Evolutionary conservation across 2,113 vertebrate genomes (phyloP).

Genomic region (Mola mola): DNA sequence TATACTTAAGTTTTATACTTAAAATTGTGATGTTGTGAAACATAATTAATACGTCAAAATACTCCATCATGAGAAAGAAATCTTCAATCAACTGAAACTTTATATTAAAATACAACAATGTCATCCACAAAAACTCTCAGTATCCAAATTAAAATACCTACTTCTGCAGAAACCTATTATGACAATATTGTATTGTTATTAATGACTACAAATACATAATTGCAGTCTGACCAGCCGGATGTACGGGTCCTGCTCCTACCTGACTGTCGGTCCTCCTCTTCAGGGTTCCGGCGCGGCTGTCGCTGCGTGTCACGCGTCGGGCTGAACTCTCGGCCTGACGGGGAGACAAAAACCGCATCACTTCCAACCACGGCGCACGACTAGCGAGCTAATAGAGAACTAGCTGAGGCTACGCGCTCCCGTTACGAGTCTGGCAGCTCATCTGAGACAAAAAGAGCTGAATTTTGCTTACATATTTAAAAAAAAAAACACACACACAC

Average conservation of each 20-base stretch:
- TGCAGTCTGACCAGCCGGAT: not conserved
- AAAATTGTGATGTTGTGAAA: no score
- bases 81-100: no score
- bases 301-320: constrained; percentile 74
- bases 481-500: no score
- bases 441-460: not conserved
- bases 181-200: no score
- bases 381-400: constrained; percentile 35
- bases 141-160: no score
- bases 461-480: not conserved
- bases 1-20: no score
- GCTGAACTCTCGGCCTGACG: constrained; percentile 74
- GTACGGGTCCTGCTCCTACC: constrained; percentile 69
- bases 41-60: no score
- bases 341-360: constrained; percentile 3
- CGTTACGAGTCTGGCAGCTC: rapidly evolving
- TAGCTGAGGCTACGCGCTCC: not conserved
- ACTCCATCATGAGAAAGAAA: no score
- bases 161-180: no score
- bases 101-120: no score
- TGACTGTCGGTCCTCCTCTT: constrained; percentile 75
- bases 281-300: constrained; percentile 76
- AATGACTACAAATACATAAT: no score
- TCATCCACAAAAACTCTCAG: no score
- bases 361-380: not conserved